These are phyloP conservation scores for Cichlasoma orientale DNA, from an alignment of 2,797 vertebrate species.

Conservation along the genomic window DNA sequence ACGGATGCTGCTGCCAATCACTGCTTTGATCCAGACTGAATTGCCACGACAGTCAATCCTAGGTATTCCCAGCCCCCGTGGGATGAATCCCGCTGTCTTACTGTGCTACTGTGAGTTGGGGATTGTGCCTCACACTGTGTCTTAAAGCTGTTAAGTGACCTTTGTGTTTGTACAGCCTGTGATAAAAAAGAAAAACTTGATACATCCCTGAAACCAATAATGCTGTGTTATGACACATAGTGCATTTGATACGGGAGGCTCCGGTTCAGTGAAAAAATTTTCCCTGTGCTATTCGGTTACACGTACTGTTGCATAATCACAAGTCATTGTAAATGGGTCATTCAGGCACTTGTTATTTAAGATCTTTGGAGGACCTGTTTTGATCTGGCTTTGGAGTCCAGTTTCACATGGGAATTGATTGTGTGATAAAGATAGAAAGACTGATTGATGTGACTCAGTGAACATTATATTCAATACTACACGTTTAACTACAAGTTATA, in stretches of 20 bases:
- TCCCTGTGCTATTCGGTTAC: slow-evolving; percentile 70
- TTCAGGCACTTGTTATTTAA: slow-evolving; percentile 73
- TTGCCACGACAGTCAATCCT: background rate
- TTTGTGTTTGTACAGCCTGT: background rate
- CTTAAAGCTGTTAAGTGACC: background rate
- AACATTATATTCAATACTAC: background rate
- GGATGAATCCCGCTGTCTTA: background rate
- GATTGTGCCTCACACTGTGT: background rate
- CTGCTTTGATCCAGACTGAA: background rate
- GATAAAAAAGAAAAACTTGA: slow-evolving; percentile 3
- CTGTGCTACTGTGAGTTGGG: background rate
- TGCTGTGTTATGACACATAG: slow-evolving; percentile 39
- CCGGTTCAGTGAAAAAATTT: slow-evolving; percentile 58
- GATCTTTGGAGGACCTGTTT: slow-evolving; percentile 62
- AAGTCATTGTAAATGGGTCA: slow-evolving; percentile 67
- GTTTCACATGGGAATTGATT: slow-evolving; percentile 65
- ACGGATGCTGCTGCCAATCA: background rate
- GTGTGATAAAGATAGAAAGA: slow-evolving; percentile 55
- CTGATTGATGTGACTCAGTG: slow-evolving; percentile 38
- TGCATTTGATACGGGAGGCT: slow-evolving; percentile 66
- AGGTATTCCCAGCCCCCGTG: background rate
- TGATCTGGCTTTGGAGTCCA: slow-evolving; percentile 43
- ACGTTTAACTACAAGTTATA: background rate
- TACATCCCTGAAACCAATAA: slow-evolving; percentile 24
- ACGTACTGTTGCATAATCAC: slow-evolving; percentile 72